A percentile compares a stretch with the other conserved stretches of the same genome.
Conservation (phyloP, 2,888 invertebrate genomes). For the Andrena dorsata region DNA sequence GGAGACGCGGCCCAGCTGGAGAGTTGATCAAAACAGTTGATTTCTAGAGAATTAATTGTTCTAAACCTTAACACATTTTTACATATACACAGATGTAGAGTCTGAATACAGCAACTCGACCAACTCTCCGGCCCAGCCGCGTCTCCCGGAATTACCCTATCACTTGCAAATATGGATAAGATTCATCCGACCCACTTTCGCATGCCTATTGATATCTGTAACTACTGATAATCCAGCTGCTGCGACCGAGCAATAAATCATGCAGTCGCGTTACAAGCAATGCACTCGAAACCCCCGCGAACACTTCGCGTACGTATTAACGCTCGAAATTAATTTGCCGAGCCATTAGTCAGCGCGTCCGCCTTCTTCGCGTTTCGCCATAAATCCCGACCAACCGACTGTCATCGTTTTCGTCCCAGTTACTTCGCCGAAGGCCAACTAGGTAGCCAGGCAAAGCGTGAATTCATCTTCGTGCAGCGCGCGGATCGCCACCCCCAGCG, state of each 20-base stretch:
- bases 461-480: slow-evolving; percentile 38
- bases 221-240: too few species aligned
- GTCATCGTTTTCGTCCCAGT: slow-evolving; percentile 57
- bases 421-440: slow-evolving; percentile 39
- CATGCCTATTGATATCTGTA: too few species aligned
- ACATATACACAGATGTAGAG: too few species aligned
- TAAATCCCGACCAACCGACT: slow-evolving; percentile 49
- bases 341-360: slow-evolving; percentile 38
- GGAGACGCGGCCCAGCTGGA: too few species aligned
- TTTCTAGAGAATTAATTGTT: too few species aligned
- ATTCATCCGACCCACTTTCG: too few species aligned
- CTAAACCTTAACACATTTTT: too few species aligned
- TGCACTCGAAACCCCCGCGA: neutral
- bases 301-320: neutral
- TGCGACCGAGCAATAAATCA: neutral
- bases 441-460: slow-evolving; percentile 47
- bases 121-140: too few species aligned
- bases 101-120: too few species aligned
- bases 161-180: too few species aligned
- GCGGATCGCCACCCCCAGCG: slow-evolving; percentile 33
- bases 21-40: too few species aligned
- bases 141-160: too few species aligned
- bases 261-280: neutral
- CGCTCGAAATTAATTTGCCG: slow-evolving; percentile 43
- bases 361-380: slow-evolving; percentile 32